A percentile compares a stretch with the other conserved stretches of the same genome.
Conservation (phyloP, 30 jellyfish, hydroid and myxozoan species). For the Aurelia sp. region DNA sequence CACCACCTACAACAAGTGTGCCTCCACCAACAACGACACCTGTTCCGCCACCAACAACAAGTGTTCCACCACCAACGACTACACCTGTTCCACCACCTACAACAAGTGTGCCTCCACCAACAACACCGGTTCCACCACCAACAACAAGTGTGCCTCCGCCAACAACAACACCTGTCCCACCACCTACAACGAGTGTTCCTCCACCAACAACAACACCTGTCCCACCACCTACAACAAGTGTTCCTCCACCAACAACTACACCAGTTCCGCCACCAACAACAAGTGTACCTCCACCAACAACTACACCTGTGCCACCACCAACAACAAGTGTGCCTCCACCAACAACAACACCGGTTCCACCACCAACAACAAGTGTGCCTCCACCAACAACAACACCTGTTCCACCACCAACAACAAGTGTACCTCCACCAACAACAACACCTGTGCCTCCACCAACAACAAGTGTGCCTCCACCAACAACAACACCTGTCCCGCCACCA, state of each 20-base stretch:
- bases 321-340: too few relatives aligned
- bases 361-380: not conserved
- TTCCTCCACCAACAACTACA: too few relatives aligned
- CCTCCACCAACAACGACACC: constrained; percentile 26
- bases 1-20: not conserved
- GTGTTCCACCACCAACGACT: constrained; percentile 17
- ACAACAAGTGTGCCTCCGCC: not conserved
- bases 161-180: constrained; percentile 3
- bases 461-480: too few relatives aligned
- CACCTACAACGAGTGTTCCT: too few relatives aligned
- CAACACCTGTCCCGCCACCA: not conserved
- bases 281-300: too few relatives aligned
- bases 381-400: too few relatives aligned
- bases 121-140: not conserved
- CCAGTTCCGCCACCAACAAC: too few relatives aligned
- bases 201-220: too few relatives aligned
- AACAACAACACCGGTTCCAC: not conserved
- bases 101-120: constrained; percentile 3
- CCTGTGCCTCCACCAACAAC: too few relatives aligned
- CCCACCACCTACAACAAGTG: too few relatives aligned
- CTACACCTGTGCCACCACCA: too few relatives aligned
- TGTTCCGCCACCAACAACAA: not conserved
- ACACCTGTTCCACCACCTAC: constrained; percentile 35
- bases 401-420: too few relatives aligned
- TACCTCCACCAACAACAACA: not conserved